Percentiles rank a stretch among this genome's conserved stretches.
Conservation (phyloP, 2,113 vertebrate genomes). For the Xerus inauris region DNA sequence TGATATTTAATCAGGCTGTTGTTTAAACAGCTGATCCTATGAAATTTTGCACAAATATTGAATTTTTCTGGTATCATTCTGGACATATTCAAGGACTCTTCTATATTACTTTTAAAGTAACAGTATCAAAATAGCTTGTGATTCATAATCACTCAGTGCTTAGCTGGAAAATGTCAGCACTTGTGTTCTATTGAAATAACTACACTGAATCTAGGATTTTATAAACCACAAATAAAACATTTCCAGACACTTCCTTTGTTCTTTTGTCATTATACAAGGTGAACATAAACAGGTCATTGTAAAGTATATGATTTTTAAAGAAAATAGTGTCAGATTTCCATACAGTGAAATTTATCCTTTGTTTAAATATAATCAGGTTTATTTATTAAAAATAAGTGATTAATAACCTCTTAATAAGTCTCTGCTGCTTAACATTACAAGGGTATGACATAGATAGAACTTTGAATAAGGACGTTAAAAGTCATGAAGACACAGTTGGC, state of each 20-base stretch:
- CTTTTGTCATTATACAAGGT: not conserved
- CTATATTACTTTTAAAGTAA: constrained; percentile 56
- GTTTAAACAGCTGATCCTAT: constrained; percentile 75
- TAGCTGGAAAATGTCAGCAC: constrained; percentile 62
- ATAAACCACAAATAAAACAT: constrained; percentile 26
- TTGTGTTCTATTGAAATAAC: constrained; percentile 60
- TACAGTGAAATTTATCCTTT: not conserved
- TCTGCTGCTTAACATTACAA: not conserved
- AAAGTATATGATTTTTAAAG: not conserved
- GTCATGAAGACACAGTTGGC: no score
- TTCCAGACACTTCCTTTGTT: not conserved
- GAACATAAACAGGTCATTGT: not conserved
- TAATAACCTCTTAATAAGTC: not conserved
- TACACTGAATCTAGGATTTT: constrained; percentile 48
- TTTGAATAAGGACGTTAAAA: not conserved
- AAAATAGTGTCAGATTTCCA: not conserved
- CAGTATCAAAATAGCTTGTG: constrained; percentile 41
- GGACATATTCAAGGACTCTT: constrained; percentile 53
- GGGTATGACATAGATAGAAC: not conserved
- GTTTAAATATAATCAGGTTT: not conserved
- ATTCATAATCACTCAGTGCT: constrained; percentile 60
- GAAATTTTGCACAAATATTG: constrained; percentile 76
- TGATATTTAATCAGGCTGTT: constrained; percentile 80
- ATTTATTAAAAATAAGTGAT: constrained; percentile 30
- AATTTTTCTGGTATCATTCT: constrained; percentile 69